Evolutionary conservation across 2,797 vertebrate species (phyloP), one percentile per base, ranked within the genome.

Genomic region (Sebastes oblongus): DNA sequence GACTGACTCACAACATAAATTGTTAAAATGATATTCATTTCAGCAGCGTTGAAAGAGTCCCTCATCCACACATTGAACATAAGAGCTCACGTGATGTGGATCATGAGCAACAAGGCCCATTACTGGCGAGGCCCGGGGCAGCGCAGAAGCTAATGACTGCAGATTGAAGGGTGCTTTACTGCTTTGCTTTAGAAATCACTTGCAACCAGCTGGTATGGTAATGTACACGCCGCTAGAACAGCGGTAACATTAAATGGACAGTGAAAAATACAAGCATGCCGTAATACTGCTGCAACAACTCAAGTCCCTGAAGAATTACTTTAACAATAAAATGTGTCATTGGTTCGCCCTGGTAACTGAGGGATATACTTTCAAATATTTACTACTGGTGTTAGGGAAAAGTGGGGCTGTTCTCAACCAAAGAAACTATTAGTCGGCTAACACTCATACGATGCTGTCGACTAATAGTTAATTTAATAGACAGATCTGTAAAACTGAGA

Each of bases 71-170:
- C 84, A 88, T 86, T 89, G 90, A 86, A 91, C 88, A 91, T 84
- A 90, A 93, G 80, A 93, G 86, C 83, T 92, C 90, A 92, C 88
- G 86, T 92, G 91, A 93, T 54, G 76, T 66, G 78, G 85, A 86
- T 91, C 91, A 93, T 89, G 88, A 89, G 91, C 88, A 91, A 93
- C 90, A 86, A 93, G 89, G 86, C 77, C 89, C 89, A 92, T 91
- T 94, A 92, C 89, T 90, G 81, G 75, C 39, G 29, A 83, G 90
- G 88, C 89, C 89, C 34, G 82, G 75, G 91, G 91, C 91, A 86
- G 88, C 81, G 72, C 78, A 80, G 72, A 83, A 90, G 87, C 89
- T 94, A 94, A 94, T 93, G 89, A 92, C 86, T 90, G 88, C 77
- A 92, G 91, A 93, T 90, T 91, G 88, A 88, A 90, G 80, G 87